phyloP scores from a whole-genome alignment of 2,888 invertebrate genomes.

The Notocelia uddmanniana region DNA sequence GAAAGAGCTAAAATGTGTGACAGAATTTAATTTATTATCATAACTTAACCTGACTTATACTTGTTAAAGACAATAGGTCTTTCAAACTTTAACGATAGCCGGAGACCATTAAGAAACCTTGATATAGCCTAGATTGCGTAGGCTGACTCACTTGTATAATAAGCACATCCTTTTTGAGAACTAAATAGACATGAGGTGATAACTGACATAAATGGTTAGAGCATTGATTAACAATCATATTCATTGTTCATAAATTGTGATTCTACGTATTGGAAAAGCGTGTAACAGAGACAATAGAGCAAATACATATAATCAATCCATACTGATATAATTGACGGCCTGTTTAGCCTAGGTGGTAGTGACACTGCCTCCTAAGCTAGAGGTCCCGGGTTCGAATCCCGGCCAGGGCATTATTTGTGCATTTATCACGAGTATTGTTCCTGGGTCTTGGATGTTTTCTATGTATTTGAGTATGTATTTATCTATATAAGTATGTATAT shows the following conservation, averaged over 20 bases:
- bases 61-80: conserved; percentile 24
- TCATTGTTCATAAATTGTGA: background rate
- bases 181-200: conserved; percentile 12
- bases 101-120: conserved; percentile 9
- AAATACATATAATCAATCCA: too few relatives aligned
- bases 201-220: conserved; percentile 5
- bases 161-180: conserved; percentile 10
- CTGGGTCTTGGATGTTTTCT: too few relatives aligned
- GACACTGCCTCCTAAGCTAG: too few relatives aligned
- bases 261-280: background rate
- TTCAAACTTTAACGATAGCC: conserved; percentile 20
- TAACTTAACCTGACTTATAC: background rate
- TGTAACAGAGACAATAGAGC: too few relatives aligned
- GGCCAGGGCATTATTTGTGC: too few relatives aligned
- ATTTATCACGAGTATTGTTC: too few relatives aligned
- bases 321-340: too few relatives aligned
- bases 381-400: too few relatives aligned
- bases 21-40: background rate
- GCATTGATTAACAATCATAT: conserved; percentile 2
- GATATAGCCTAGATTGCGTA: background rate
- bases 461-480: too few relatives aligned
- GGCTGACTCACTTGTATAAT: conserved; percentile 29
- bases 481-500: too few relatives aligned
- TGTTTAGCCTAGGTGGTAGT: too few relatives aligned
- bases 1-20: too few relatives aligned